A percentile compares a stretch with the other conserved stretches of the same genome.
phyloP scores from a whole-genome alignment of 2,797 vertebrate species.

The Apogon talboti region DNA sequence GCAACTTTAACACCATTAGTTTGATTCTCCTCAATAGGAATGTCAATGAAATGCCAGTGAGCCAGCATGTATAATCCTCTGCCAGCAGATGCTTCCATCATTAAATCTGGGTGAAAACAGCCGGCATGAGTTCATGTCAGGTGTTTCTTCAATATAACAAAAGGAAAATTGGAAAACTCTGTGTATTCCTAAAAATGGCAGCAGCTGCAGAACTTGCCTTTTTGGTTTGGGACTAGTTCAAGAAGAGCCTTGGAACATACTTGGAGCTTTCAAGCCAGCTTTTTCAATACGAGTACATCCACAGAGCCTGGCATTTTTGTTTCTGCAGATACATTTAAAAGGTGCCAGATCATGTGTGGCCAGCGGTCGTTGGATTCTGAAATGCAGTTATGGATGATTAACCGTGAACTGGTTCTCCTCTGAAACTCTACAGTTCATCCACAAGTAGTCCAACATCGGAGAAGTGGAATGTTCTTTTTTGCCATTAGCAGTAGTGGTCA shows the following conservation, averaged over 20 bases:
- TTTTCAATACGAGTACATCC: constrained; percentile 32
- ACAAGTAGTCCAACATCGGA: not conserved
- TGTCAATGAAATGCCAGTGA: constrained; percentile 10
- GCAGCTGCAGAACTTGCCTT: constrained; percentile 21
- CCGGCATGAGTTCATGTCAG: not conserved
- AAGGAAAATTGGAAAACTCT: constrained; percentile 20
- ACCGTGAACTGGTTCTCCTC: constrained; percentile 13
- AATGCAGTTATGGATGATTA: constrained; percentile 20
- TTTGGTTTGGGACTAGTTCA: constrained; percentile 24
- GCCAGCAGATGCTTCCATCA: not conserved
- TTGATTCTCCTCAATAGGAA: constrained; percentile 6
- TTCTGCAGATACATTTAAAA: constrained; percentile 45
- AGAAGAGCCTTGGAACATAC: constrained; percentile 33
- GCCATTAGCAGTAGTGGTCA: constrained; percentile 4
- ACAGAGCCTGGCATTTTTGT: constrained; percentile 35
- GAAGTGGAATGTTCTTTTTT: not conserved
- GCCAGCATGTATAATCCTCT: not conserved
- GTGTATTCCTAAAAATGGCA: constrained; percentile 8
- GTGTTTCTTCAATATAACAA: constrained; percentile 9
- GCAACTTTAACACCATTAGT: constrained; percentile 11
- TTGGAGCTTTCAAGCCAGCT: constrained; percentile 33
- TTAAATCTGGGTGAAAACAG: not conserved
- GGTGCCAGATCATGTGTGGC: constrained; percentile 54
- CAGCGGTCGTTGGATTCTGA: constrained; percentile 31
- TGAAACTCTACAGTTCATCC: constrained; percentile 17